Evolutionary conservation across 2,113 vertebrate genomes (phyloP).

Genomic region (Microtus oregoni): DNA sequence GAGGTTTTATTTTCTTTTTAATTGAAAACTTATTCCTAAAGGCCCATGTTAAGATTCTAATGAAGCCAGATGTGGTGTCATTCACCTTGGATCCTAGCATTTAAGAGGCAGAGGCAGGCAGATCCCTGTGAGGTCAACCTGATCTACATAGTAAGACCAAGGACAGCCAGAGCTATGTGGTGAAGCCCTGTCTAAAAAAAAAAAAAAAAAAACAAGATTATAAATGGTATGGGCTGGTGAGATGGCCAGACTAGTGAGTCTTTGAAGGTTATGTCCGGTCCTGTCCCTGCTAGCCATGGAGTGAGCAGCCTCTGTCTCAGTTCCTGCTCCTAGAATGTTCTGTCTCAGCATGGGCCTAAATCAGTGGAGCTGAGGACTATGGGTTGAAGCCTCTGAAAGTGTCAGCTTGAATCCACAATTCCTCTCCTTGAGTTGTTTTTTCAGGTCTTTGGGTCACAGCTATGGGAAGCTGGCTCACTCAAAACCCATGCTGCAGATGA

Average conservation of each 20-base stretch:
- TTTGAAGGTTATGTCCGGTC: neutral
- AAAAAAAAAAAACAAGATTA: neutral
- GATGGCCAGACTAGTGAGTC: neutral
- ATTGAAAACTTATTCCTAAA: conserved; percentile 14
- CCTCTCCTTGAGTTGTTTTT: neutral
- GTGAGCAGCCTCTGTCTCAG: neutral
- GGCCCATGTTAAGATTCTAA: neutral
- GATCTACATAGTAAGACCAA: neutral
- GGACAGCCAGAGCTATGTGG: neutral
- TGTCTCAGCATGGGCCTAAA: neutral
- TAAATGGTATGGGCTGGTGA: too few relatives aligned
- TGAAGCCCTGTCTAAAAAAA: neutral
- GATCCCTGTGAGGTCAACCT: neutral
- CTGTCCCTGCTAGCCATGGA: too few relatives aligned
- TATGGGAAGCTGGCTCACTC: neutral
- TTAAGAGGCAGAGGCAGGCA: neutral
- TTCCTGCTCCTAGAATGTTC: neutral
- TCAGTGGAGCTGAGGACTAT: neutral
- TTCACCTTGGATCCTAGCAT: neutral
- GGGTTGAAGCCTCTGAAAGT: neutral
- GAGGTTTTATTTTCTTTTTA: conserved; percentile 15
- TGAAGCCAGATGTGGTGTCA: neutral
- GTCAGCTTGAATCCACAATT: neutral
- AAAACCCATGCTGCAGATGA: conserved; percentile 3
- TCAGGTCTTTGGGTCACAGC: neutral